These are phyloP conservation scores for Zygogramma bicolorata DNA, from an alignment of 2,888 invertebrate species.

Conservation along the genomic window DNA sequence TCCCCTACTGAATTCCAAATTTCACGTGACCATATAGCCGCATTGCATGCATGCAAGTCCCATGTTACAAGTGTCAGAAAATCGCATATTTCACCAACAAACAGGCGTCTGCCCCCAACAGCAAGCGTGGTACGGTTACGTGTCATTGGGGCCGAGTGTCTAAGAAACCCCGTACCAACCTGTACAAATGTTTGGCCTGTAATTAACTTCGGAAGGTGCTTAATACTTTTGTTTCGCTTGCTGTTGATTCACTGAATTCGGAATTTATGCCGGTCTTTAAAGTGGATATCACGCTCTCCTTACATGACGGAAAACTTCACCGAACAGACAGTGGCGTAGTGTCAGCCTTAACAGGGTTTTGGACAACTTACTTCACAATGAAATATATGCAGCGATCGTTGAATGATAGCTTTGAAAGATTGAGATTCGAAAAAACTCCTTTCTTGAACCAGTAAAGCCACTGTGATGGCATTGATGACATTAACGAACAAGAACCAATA, in stretches of 20 bases:
- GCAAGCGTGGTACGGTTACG: constrained; percentile 44
- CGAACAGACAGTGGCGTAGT: constrained; percentile 22
- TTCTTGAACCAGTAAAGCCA: too few relatives aligned
- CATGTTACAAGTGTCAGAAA: constrained; percentile 60
- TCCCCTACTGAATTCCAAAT: too few relatives aligned
- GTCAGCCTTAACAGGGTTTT: not conserved
- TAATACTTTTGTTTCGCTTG: constrained; percentile 54
- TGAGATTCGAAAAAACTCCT: too few relatives aligned
- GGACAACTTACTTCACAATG: too few relatives aligned
- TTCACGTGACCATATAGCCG: too few relatives aligned
- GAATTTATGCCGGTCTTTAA: constrained; percentile 34
- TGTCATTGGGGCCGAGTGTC: constrained; percentile 56
- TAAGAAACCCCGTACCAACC: constrained; percentile 59
- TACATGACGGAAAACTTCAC: constrained; percentile 32
- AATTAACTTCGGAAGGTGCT: constrained; percentile 56
- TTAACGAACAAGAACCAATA: too few relatives aligned
- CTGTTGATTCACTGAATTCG: constrained; percentile 47
- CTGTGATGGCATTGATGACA: too few relatives aligned
- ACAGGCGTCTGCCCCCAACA: constrained; percentile 41
- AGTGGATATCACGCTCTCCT: constrained; percentile 47
- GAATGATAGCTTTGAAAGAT: too few relatives aligned
- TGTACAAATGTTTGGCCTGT: constrained; percentile 57
- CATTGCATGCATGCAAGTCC: constrained; percentile 59
- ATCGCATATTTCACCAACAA: constrained; percentile 61
- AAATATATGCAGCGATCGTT: too few relatives aligned